Base-by-base conservation (phyloP, 2,113 vertebrate species). In the Ammodytes marinus region DNA sequence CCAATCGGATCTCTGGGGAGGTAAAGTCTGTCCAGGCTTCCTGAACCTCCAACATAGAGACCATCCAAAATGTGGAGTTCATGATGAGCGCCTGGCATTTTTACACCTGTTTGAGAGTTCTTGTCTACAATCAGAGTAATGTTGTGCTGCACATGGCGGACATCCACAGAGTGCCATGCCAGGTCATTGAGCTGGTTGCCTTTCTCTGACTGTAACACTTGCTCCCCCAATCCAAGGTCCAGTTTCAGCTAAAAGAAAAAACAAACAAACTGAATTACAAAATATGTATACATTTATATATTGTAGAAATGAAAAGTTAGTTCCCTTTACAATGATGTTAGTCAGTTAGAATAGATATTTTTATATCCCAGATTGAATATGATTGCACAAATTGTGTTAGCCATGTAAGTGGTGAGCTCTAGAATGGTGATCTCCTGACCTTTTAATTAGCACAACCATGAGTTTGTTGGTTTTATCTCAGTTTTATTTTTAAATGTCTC, bases 161-260 rank as follows among this genome's bases (percentile, higher is more conserved):
- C 61, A 84, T 96, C 95, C 85, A 96, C 85, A 0, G 93, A 92
- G 83, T 98, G 97, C 97, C 97, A 98, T 45, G 92, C 93, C 88
- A 97, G 93, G 92, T 98, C 96, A 37, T 98, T 96, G 79, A 98
- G 84, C 49, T 79, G 95, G 73, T 92, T 93, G 37, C 92, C 94
- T 72, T 83, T 89, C 3, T 96, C 95, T 73, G 96, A 97, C 84
- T 88, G 88, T 43, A 98, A 91, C 17, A 95, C 50, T 45, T 15
- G 80, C 69, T 98, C 95, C 17, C 92, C 95, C 1, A 85, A 57
- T 59, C 96, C 97, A 70, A 97, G 85, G 78, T 96, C 96, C 74
- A 97, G 79, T 92, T 94, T 97, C 55, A 96, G 65, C 97, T 98
- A 80, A 61, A 88, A 88, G 7, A 89, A 81, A 53, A 77, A 77